These are phyloP conservation scores for Rotaria sp. DNA, from an alignment of 2,888 invertebrate genomes.

Conservation along the genomic window DNA sequence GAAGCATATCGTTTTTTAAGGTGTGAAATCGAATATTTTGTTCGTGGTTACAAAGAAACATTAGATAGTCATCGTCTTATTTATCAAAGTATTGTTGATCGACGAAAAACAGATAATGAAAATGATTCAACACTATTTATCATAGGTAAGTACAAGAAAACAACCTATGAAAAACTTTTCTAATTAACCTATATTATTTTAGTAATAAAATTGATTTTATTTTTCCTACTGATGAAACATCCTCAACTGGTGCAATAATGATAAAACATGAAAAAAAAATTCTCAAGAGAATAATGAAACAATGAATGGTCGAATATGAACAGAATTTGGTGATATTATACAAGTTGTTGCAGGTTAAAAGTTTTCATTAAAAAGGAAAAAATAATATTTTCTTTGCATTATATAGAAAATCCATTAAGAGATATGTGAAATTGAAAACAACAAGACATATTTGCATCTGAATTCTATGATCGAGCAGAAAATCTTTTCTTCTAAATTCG, in stretches of 20 bases:
- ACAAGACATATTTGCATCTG: conserved; percentile 7
- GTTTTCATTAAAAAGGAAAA: background rate
- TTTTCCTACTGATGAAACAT: background rate
- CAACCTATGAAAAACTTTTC: background rate
- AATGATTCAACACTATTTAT: background rate
- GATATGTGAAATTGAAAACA: conserved; percentile 25
- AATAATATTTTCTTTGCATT: background rate
- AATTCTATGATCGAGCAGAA: conserved; percentile 45
- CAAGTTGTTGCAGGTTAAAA: background rate
- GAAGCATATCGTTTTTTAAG: conserved; percentile 85
- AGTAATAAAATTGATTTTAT: conserved; percentile 1
- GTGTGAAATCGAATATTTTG: conserved; percentile 75
- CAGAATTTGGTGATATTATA: conserved; percentile 21
- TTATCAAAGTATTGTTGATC: background rate
- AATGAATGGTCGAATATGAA: background rate
- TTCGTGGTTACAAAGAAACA: conserved; percentile 68
- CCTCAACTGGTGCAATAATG: background rate
- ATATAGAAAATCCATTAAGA: background rate
- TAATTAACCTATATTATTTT: background rate
- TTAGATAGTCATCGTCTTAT: conserved; percentile 67
- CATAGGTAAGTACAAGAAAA: background rate
- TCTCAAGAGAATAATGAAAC: background rate
- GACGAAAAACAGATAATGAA: background rate
- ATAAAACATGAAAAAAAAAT: background rate
- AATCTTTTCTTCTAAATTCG: background rate